A percentile compares a stretch with the other conserved stretches of the same genome.
Evolutionary conservation across 37 sponge, comb jelly and placozoan genomes (phyloP).

Genomic region (Spongia lamella): DNA sequence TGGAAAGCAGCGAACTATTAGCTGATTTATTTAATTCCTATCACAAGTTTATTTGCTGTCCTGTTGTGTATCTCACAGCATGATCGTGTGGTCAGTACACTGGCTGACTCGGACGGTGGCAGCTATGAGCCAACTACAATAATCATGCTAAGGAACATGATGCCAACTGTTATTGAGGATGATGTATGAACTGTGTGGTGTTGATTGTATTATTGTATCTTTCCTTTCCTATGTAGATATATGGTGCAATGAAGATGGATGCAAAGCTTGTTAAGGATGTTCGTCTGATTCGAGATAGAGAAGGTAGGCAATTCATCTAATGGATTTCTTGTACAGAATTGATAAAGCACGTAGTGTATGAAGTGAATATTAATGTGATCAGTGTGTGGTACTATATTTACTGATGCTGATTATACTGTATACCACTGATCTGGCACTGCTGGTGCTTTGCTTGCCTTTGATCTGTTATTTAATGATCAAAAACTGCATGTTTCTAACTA

Average conservation of each 20-base stretch:
- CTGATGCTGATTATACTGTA: no score
- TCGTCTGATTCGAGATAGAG: conserved; percentile 39
- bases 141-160: conserved; percentile 68
- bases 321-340: no score
- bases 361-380: no score
- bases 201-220: neutral
- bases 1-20: neutral
- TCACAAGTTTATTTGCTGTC: neutral
- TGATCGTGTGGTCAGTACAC: neutral
- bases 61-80: neutral
- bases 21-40: neutral
- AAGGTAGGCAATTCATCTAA: conserved; percentile 17
- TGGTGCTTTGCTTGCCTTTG: no score
- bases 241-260: conserved; percentile 32
- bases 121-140: conserved; percentile 37
- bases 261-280: conserved; percentile 52
- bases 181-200: conserved; percentile 39
- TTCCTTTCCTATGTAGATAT: conserved; percentile 18
- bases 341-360: no score
- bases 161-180: conserved; percentile 36
- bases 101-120: neutral
- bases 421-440: no score
- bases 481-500: no score
- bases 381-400: no score
- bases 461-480: no score